Evolutionary conservation across 2,888 invertebrate genomes (phyloP).

Genomic region (Lepidochrysops patricia): DNA sequence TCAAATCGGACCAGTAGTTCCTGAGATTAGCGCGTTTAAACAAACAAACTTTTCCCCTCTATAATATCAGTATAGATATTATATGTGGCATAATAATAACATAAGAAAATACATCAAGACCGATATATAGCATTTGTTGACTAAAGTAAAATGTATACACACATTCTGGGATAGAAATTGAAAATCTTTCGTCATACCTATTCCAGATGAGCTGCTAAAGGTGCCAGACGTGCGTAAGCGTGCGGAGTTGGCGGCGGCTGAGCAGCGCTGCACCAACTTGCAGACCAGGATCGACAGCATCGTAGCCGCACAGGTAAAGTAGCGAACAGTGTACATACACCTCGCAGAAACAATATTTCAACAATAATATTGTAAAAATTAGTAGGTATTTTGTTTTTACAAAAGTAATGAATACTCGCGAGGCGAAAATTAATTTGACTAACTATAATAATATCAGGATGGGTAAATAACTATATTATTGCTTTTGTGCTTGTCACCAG

Average conservation of each 20-base stretch:
- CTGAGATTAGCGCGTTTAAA: no score
- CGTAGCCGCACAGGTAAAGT: slow-evolving; percentile 51
- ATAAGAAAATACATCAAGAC: no score
- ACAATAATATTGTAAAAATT: slow-evolving; percentile 9
- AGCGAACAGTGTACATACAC: not conserved
- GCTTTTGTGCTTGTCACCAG: slow-evolving; percentile 5
- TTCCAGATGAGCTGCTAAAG: slow-evolving; percentile 58
- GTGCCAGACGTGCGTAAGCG: slow-evolving; percentile 66
- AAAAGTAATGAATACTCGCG: no score
- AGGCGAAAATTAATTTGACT: slow-evolving; percentile 33
- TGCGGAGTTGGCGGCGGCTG: slow-evolving; percentile 57
- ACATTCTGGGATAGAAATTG: no score
- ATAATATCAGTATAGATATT: no score
- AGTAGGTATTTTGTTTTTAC: no score
- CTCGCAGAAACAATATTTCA: not conserved
- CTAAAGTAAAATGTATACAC: no score
- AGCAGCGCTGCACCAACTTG: slow-evolving; percentile 51
- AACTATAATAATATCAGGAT: not conserved
- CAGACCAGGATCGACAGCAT: slow-evolving; percentile 62
- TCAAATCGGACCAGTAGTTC: no score
- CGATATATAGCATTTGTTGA: no score
- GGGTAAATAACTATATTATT: not conserved
- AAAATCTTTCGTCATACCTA: no score
- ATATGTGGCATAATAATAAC: no score
- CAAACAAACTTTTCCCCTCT: no score